Conservation (phyloP, 2,797 vertebrate species). For the Oceanodroma leucorhoa region DNA sequence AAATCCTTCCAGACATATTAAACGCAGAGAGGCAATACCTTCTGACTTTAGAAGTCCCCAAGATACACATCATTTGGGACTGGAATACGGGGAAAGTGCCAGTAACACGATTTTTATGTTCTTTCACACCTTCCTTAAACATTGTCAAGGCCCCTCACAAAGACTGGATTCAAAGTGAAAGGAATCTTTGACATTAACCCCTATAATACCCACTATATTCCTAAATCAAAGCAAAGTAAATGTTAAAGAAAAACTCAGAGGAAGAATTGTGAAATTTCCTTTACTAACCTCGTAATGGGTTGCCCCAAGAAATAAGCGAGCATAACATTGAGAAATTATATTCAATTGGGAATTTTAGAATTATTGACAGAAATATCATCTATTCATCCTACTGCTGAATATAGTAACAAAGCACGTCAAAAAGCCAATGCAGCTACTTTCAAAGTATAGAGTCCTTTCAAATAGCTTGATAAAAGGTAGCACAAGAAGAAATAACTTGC, state of each 20-base stretch:
- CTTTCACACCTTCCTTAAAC: not conserved
- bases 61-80: not conserved
- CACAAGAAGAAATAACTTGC: not conserved
- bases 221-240: not conserved
- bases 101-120: not conserved
- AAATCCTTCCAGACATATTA: not conserved
- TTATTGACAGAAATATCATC: not conserved
- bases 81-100: not conserved
- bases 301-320: not conserved
- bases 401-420: not conserved
- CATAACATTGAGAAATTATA: not conserved
- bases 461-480: not conserved
- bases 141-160: not conserved
- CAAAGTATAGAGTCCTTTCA: not conserved
- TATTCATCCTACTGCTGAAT: not conserved
- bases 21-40: not conserved
- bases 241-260: not conserved
- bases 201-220: not conserved
- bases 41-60: not conserved
- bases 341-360: not conserved
- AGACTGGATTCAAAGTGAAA: not conserved
- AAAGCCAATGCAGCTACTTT: not conserved
- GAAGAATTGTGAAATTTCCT: not conserved
- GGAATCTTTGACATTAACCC: not conserved
- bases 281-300: accelerated